Evolutionary conservation across 2,797 vertebrate genomes (phyloP).

Genomic region (Mycteria americana): DNA sequence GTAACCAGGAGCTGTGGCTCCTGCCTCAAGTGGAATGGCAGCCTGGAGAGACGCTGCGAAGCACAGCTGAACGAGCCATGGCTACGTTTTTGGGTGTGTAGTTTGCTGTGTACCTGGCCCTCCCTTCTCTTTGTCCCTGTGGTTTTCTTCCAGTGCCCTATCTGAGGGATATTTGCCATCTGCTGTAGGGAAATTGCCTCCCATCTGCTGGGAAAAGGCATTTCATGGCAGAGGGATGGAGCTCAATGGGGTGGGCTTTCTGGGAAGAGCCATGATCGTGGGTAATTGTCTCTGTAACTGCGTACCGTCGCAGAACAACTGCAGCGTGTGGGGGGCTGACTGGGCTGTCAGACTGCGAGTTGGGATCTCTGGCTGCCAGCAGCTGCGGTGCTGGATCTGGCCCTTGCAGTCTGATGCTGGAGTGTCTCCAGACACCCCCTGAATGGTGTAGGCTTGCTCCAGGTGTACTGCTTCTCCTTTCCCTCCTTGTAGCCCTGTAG

Average conservation of each 20-base stretch:
- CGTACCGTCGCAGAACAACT: rapidly evolving
- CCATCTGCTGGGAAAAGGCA: background rate
- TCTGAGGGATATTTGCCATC: background rate
- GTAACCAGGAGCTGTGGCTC: conserved; percentile 84
- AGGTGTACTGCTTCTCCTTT: background rate
- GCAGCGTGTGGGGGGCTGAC: rapidly evolving
- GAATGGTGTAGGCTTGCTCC: background rate
- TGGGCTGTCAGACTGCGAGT: background rate
- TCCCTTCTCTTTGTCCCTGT: background rate
- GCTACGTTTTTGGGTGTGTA: conserved; percentile 79
- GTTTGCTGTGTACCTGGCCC: background rate
- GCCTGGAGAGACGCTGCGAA: conserved; percentile 87
- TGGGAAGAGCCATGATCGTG: background rate
- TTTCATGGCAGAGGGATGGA: background rate
- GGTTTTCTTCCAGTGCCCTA: background rate
- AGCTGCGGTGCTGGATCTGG: background rate
- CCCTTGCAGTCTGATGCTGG: background rate
- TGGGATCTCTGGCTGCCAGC: background rate
- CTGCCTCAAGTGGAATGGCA: conserved; percentile 90
- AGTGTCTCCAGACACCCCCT: background rate
- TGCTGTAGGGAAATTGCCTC: background rate
- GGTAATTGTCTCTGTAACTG: background rate
- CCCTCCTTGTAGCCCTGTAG: background rate
- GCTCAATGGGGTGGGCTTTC: background rate
- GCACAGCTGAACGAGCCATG: conserved; percentile 88